These are phyloP conservation scores for Tortrix viridana DNA, from an alignment of 2,888 invertebrate genomes.

Conservation along the genomic window DNA sequence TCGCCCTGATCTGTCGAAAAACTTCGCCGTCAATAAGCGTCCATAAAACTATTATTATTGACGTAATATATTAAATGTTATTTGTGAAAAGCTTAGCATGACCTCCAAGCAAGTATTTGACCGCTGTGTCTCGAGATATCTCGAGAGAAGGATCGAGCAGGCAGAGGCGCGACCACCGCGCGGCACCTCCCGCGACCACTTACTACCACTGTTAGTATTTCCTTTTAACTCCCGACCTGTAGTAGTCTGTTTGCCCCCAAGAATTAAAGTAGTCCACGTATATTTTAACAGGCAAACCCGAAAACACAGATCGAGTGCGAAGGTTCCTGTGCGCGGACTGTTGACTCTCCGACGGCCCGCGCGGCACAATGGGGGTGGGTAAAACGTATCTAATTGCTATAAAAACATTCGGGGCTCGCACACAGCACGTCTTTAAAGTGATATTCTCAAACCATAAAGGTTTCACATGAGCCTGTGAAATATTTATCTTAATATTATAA, in stretches of 20 bases:
- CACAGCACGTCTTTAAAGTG: conserved; percentile 80
- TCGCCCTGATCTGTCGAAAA: background rate
- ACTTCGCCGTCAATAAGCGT: background rate
- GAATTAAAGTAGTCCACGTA: conserved; percentile 77
- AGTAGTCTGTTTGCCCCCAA: conserved; percentile 61
- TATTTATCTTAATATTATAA: conserved; percentile 84
- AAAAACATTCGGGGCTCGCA: conserved; percentile 74
- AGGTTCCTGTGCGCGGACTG: conserved; percentile 48
- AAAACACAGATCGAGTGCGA: conserved; percentile 54
- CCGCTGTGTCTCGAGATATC: conserved; percentile 10
- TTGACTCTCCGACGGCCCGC: conserved; percentile 69
- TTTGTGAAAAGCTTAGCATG: background rate
- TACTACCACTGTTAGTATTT: conserved; percentile 58
- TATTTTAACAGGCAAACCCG: conserved; percentile 76
- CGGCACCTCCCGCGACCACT: conserved; percentile 43
- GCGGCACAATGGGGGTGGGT: conserved; percentile 71
- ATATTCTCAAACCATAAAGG: conserved; percentile 83
- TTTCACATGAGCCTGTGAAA: conserved; percentile 82
- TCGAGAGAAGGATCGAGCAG: conserved; percentile 28
- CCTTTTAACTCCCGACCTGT: conserved; percentile 62
- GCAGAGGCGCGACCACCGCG: conserved; percentile 44
- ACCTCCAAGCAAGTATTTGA: too few relatives aligned
- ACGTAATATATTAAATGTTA: background rate
- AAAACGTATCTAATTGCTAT: conserved; percentile 82
- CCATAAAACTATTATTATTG: too few relatives aligned